phyloP scores from a whole-genome alignment of 2,888 invertebrate genomes.

The Lasioglossum malachurum region DNA sequence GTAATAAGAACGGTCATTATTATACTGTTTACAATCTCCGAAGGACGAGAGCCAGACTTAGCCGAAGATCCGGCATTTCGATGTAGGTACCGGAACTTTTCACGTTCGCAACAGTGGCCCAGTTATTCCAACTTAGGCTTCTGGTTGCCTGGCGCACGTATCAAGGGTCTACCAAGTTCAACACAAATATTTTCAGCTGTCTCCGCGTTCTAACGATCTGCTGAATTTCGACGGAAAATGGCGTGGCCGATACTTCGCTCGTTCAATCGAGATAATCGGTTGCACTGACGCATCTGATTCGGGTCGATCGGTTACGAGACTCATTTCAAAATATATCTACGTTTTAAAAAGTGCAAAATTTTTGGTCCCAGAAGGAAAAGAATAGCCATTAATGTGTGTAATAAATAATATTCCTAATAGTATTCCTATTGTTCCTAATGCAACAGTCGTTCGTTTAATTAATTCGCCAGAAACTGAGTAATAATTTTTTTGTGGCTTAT shows the following conservation, averaged over 20 bases:
- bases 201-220: background rate
- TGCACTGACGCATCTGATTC: background rate
- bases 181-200: background rate
- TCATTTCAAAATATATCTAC: background rate
- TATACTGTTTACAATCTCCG: conserved; percentile 70
- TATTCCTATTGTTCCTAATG: too few species aligned
- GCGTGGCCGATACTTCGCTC: background rate
- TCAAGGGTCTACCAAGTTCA: background rate
- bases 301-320: background rate
- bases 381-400: too few species aligned
- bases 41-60: conserved; percentile 12
- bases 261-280: background rate
- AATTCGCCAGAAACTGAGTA: background rate
- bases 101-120: background rate
- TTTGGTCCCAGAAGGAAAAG: too few species aligned
- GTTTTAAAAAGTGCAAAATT: too few species aligned
- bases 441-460: background rate
- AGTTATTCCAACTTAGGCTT: background rate
- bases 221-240: background rate
- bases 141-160: background rate
- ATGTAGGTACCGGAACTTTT: conserved; percentile 33
- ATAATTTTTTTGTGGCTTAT: background rate
- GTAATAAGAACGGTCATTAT: conserved; percentile 71
- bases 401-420: too few species aligned
- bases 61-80: background rate